These are phyloP conservation scores for Drosophila cognata DNA, from an alignment of 2,888 invertebrate species.

Conservation along the genomic window DNA sequence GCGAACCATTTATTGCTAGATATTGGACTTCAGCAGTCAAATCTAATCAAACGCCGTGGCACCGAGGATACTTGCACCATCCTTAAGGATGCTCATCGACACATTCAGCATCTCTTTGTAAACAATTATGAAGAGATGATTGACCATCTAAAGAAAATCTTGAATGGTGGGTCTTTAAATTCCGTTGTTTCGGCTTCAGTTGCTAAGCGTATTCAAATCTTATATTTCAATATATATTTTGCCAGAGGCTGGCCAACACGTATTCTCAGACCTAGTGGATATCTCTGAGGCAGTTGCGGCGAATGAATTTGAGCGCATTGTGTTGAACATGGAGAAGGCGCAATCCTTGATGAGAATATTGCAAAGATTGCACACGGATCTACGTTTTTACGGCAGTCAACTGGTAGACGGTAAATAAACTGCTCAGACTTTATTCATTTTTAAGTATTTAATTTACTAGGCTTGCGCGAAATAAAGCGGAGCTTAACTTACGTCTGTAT, in stretches of 20 bases:
- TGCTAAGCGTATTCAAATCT: not conserved
- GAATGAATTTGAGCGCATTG: not conserved
- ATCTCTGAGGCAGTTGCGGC: not conserved
- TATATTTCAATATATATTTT: not conserved
- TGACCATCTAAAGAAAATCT: not conserved
- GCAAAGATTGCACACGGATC: not conserved
- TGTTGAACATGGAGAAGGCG: not conserved
- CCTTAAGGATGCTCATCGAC: not conserved
- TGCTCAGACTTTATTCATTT: not conserved
- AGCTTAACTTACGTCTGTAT: not conserved
- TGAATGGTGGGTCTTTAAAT: not conserved
- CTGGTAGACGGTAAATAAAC: not conserved
- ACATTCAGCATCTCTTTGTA: conserved; percentile 1
- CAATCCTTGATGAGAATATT: not conserved
- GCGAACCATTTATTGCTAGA: not conserved
- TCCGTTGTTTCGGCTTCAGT: not conserved
- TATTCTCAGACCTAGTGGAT: not conserved
- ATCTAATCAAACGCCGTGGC: not conserved
- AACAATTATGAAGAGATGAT: not conserved
- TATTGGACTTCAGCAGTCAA: not conserved
- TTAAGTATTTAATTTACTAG: not conserved
- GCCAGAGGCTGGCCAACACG: not conserved
- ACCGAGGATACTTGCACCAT: not conserved
- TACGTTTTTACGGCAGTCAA: not conserved
- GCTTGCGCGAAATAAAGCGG: not conserved